These are phyloP conservation scores for Apotomis betuletana DNA, from an alignment of 2,888 invertebrate species.

Conservation along the genomic window DNA sequence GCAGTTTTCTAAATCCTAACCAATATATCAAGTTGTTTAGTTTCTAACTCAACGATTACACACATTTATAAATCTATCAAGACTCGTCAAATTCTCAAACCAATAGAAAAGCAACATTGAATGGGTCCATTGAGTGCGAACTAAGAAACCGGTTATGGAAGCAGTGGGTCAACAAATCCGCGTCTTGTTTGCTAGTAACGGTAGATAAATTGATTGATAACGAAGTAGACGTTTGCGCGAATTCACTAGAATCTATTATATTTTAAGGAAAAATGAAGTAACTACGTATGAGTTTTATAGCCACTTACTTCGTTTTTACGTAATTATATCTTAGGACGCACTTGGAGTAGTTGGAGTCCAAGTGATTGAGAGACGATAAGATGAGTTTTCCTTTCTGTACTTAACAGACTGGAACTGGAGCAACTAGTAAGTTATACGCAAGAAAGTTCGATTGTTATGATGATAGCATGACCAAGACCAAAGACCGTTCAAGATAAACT, in stretches of 20 bases:
- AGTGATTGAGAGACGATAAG: slow-evolving; percentile 57
- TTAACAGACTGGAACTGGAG: slow-evolving; percentile 20
- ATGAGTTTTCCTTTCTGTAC: slow-evolving; percentile 25
- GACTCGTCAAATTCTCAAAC: slow-evolving; percentile 35
- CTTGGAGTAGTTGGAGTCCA: slow-evolving; percentile 45
- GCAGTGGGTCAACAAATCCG: slow-evolving; percentile 71
- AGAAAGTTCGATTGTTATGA: slow-evolving; percentile 43
- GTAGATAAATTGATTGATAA: slow-evolving; percentile 81
- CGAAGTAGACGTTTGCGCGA: slow-evolving; percentile 67
- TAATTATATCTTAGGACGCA: too few relatives aligned
- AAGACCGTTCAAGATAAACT: background rate
- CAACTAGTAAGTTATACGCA: slow-evolving; percentile 46
- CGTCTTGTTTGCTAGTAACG: slow-evolving; percentile 62
- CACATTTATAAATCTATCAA: slow-evolving; percentile 27
- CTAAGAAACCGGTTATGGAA: slow-evolving; percentile 64
- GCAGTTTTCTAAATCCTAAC: background rate
- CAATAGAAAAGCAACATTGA: slow-evolving; percentile 53
- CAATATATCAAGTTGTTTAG: background rate
- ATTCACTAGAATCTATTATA: slow-evolving; percentile 70
- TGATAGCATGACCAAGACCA: background rate
- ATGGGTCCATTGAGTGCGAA: slow-evolving; percentile 61
- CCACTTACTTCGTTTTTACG: background rate
- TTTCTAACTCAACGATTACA: background rate
- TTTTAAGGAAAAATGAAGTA: background rate
- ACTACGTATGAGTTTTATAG: background rate